phyloP scores from a whole-genome alignment of 2,797 vertebrate species.

The Mus caroli region DNA sequence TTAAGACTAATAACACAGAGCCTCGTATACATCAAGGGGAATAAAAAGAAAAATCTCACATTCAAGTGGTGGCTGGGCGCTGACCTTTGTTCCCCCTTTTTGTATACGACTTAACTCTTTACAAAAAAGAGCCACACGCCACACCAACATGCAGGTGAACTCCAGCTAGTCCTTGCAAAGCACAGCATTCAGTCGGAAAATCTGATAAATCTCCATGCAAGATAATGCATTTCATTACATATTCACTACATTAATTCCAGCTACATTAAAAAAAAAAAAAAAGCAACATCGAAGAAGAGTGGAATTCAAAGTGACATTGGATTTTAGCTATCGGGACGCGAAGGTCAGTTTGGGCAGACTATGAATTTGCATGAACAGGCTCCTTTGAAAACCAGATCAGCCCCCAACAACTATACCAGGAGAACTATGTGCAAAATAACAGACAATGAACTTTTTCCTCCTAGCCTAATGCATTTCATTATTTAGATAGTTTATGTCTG shows the following conservation, averaged over 20 bases:
- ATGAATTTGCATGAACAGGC: slow-evolving; percentile 86
- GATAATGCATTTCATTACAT: slow-evolving; percentile 96
- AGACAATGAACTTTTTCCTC: slow-evolving; percentile 85
- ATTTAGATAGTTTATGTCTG: slow-evolving; percentile 75
- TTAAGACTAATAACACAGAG: slow-evolving; percentile 99
- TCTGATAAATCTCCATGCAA: slow-evolving; percentile 97
- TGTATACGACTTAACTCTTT: slow-evolving; percentile 99
- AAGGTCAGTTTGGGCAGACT: slow-evolving; percentile 88
- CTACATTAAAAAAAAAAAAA: slow-evolving; percentile 85
- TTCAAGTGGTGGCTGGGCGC: slow-evolving; percentile 99
- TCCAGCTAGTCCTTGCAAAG: slow-evolving; percentile 93
- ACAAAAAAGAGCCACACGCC: slow-evolving; percentile 94
- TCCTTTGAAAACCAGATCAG: slow-evolving; percentile 88
- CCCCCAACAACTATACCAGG: slow-evolving; percentile 84
- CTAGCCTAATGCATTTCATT: slow-evolving; percentile 79
- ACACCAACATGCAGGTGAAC: slow-evolving; percentile 96
- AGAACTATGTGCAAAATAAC: slow-evolving; percentile 86
- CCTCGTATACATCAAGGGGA: slow-evolving; percentile 99
- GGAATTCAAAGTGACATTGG: slow-evolving; percentile 88
- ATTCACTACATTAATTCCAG: slow-evolving; percentile 94
- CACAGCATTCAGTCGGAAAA: slow-evolving; percentile 96
- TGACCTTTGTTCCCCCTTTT: slow-evolving; percentile 99
- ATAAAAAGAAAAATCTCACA: slow-evolving; percentile 98
- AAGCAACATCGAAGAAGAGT: slow-evolving; percentile 75
- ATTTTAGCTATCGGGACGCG: slow-evolving; percentile 85